Conservation (phyloP, 2,797 vertebrate species). For the Myioborus melanocephalus region DNA sequence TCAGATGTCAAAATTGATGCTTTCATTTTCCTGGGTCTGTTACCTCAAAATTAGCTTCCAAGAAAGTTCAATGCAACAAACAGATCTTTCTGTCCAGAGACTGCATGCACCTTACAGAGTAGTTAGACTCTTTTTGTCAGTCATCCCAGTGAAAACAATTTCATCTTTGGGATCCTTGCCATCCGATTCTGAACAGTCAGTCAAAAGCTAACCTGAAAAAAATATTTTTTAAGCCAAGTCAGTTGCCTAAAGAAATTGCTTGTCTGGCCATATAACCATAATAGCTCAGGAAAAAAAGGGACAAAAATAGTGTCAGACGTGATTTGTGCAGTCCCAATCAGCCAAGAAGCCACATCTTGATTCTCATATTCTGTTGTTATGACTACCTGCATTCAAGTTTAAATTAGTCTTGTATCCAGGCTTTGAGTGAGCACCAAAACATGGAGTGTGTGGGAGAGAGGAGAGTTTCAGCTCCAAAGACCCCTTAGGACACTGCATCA, state of each 20-base stretch:
- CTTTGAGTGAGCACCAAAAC: neutral
- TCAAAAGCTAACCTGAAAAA: neutral
- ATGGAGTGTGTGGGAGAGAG: neutral
- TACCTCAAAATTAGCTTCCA: slow-evolving; percentile 35
- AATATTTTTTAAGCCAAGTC: neutral
- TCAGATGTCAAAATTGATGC: slow-evolving; percentile 51
- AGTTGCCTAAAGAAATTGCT: neutral
- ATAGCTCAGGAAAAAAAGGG: neutral
- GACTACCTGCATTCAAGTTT: neutral
- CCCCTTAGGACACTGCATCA: neutral
- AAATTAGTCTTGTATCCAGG: neutral
- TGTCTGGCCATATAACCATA: neutral
- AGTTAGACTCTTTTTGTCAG: neutral
- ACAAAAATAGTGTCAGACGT: neutral
- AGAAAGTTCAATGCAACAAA: neutral
- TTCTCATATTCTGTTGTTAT: neutral
- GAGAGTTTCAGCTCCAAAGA: neutral
- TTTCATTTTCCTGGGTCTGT: slow-evolving; percentile 35
- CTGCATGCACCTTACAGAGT: neutral
- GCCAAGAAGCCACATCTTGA: neutral
- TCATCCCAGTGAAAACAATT: neutral
- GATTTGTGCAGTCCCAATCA: neutral
- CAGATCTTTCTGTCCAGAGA: neutral
- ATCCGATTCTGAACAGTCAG: neutral
- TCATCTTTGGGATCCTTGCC: neutral